These are phyloP conservation scores for Liposcelis brunnea DNA, from an alignment of 2,888 invertebrate species.

Conservation along the genomic window DNA sequence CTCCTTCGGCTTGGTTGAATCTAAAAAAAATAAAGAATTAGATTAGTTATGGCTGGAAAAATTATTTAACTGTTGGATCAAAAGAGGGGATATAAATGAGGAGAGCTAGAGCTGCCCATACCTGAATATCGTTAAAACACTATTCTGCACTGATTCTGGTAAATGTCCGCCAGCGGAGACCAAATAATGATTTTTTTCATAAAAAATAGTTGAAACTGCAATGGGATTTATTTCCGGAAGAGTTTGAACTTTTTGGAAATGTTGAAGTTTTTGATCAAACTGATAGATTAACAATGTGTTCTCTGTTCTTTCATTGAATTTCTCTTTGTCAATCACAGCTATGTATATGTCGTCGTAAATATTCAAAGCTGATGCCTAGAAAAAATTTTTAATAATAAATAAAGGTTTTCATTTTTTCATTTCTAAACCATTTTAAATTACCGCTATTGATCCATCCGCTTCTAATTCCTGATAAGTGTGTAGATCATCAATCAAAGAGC, in stretches of 20 bases:
- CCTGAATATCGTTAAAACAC: not conserved
- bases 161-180: not conserved
- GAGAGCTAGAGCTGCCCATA: not conserved
- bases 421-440: no score
- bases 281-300: no score
- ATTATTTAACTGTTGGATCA: no score
- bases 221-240: not conserved
- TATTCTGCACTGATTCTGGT: slow-evolving; percentile 2
- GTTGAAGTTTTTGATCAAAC: no score
- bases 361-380: slow-evolving; percentile 19
- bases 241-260: no score
- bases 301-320: no score
- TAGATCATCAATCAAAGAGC: no score
- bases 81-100: not conserved
- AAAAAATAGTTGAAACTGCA: not conserved
- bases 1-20: no score
- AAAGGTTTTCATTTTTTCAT: no score
- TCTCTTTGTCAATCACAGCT: not conserved
- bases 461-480: slow-evolving; percentile 9
- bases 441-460: slow-evolving; percentile 1
- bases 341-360: slow-evolving; percentile 18
- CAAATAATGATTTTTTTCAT: not conserved
- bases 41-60: no score
- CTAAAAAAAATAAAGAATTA: no score
- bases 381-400: slow-evolving; percentile 1